Percentiles rank a stretch among this genome's conserved stretches.
These are phyloP conservation scores for Caenorhabditis afra DNA, from an alignment of 2,888 invertebrate species.

Conservation along the genomic window DNA sequence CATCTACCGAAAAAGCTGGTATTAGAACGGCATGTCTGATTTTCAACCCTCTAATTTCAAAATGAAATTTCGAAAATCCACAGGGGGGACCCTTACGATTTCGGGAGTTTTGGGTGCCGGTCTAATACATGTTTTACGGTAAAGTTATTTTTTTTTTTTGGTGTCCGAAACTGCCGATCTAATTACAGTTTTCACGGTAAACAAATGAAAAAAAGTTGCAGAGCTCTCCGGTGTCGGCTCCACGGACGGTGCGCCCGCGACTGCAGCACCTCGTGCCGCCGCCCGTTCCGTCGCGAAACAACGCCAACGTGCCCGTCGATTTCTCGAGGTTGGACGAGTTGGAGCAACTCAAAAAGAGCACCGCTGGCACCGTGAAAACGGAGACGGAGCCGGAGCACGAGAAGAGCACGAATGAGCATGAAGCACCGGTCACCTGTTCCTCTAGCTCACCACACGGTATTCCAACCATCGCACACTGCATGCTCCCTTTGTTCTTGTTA, in stretches of 20 bases:
- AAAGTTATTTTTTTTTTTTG: too few relatives aligned
- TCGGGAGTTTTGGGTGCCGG: too few relatives aligned
- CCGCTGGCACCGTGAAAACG: neutral
- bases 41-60: too few relatives aligned
- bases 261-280: constrained; percentile 12
- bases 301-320: neutral
- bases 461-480: neutral
- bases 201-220: too few relatives aligned
- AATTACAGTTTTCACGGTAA: too few relatives aligned
- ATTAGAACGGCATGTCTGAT: too few relatives aligned
- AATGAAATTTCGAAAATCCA: neutral
- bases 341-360: constrained; percentile 2
- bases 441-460: constrained; percentile 3
- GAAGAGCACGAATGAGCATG: too few relatives aligned
- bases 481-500: neutral
- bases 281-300: neutral
- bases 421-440: too few relatives aligned
- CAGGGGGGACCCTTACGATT: neutral
- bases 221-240: neutral
- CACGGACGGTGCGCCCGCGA: neutral
- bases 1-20: too few relatives aligned
- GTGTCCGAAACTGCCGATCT: too few relatives aligned
- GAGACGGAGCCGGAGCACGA: too few relatives aligned
- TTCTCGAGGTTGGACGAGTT: neutral
- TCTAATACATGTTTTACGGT: too few relatives aligned